phyloP scores from a whole-genome alignment of 2,113 vertebrate species.

The Nettapus auritus region DNA sequence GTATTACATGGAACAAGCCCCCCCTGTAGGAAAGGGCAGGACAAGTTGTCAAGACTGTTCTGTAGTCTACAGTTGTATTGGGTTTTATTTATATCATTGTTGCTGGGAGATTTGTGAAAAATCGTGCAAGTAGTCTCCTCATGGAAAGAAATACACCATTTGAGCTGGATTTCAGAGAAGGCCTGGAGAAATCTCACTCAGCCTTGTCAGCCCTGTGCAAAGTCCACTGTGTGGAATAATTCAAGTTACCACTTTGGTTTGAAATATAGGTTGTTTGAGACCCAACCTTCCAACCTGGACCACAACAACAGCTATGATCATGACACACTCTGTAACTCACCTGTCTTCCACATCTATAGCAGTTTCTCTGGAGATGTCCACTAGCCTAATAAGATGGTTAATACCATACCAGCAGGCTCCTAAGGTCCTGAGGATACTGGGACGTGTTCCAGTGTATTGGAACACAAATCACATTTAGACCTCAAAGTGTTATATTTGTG shows the following conservation, averaged over 20 bases:
- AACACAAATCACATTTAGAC: not conserved
- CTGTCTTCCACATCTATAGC: not conserved
- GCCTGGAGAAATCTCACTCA: not conserved
- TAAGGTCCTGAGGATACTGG: not conserved
- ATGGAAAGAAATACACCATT: not conserved
- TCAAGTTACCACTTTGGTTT: not conserved
- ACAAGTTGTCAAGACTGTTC: constrained; percentile 24
- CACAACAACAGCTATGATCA: not conserved
- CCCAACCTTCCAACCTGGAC: not conserved
- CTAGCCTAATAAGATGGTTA: not conserved
- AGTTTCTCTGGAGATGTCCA: not conserved
- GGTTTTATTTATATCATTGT: constrained; percentile 66
- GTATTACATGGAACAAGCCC: not conserved
- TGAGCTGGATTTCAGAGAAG: not conserved
- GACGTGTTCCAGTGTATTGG: not conserved
- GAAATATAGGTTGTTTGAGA: not conserved
- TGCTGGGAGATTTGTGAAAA: constrained; percentile 50
- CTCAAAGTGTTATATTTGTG: not conserved
- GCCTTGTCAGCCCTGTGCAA: not conserved
- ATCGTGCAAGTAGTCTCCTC: constrained; percentile 7
- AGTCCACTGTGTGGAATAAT: not conserved
- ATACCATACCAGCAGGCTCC: not conserved
- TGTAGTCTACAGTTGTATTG: not conserved
- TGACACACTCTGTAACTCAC: not conserved
- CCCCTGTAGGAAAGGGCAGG: not conserved